Evolutionary conservation across 2,113 vertebrate genomes (phyloP), one percentile per base, ranked within the genome.

Genomic region (Lanius ludovicianus): DNA sequence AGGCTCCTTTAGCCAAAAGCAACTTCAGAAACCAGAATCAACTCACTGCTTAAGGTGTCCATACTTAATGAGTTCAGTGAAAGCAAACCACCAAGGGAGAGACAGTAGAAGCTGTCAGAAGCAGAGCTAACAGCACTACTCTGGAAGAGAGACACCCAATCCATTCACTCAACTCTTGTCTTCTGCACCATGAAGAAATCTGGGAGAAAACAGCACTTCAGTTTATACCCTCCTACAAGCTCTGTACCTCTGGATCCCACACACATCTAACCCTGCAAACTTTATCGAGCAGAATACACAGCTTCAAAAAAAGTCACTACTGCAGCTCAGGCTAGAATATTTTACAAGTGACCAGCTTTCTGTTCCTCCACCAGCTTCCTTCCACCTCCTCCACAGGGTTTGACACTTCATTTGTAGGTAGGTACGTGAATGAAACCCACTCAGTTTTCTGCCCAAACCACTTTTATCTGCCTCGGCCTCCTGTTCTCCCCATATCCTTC

Each of bases 271-370:
- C 57, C 10, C 9, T 20, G 19, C 20, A 59, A 89, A 89, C 25
- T 44, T 50, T 2, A 83, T 17, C 71, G 71, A 71, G 46, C 68
- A 78, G 27, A 89, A 84, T 22, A 37, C 25, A 18, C 1, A 0
- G 24, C 68, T 56, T 21, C 64, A 41, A 59, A 30, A 62, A 37
- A 56, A 68, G 53, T 17, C n/a, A 44, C 30, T 28, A 12, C 35
- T 20, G n/a, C 7, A 1, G 39, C 55, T 57, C 6, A 0, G 8
- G 31, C 22, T 8, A 42, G 33, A 5, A 6, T 4, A 1, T 56
- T 81, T 59, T 31, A 56, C 27, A n/a, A 68, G 27, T 37, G 22
- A 87, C 19, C 14, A 44, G 7, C 18, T 71, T 71, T 75, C 56
- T 49, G 56, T 25, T 50, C 39, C 31, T 70, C 46, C 31, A 37